Percentiles rank a stretch among this genome's conserved stretches.
These are phyloP conservation scores for Cricetomys ansorgei DNA, from an alignment of 2,113 vertebrate genomes.

Conservation along the genomic window DNA sequence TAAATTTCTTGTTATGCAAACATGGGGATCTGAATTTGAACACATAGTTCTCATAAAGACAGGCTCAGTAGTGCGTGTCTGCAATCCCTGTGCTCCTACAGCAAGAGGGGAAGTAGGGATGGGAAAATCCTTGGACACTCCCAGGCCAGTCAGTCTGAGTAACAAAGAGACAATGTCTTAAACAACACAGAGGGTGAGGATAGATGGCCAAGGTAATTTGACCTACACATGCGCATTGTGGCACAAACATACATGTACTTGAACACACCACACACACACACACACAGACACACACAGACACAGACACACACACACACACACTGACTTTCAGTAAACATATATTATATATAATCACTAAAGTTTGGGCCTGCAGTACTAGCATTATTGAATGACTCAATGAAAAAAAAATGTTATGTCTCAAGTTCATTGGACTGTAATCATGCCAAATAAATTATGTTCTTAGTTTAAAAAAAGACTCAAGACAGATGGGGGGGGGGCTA, in stretches of 20 bases:
- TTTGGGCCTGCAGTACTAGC: background rate
- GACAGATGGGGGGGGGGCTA: background rate
- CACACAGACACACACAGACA: too few relatives aligned
- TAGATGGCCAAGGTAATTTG: background rate
- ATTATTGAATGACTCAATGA: background rate
- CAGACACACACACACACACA: background rate
- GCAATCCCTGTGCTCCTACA: background rate
- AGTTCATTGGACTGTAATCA: background rate
- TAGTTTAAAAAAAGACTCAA: background rate
- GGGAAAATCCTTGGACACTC: background rate
- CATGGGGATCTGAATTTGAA: background rate
- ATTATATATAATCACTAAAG: background rate
- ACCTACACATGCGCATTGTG: background rate
- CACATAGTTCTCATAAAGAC: background rate
- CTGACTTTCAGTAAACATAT: background rate
- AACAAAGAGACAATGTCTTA: background rate
- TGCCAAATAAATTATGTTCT: background rate
- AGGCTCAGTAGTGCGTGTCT: background rate
- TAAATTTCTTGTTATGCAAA: background rate
- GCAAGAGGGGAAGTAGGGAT: background rate
- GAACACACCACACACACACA: background rate
- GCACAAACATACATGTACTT: background rate
- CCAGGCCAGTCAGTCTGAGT: background rate
- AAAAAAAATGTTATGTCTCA: background rate
- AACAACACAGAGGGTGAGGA: background rate